phyloP scores from a whole-genome alignment of 30 jellyfish, hydroid and myxozoan species.

The Aurelia sp. region DNA sequence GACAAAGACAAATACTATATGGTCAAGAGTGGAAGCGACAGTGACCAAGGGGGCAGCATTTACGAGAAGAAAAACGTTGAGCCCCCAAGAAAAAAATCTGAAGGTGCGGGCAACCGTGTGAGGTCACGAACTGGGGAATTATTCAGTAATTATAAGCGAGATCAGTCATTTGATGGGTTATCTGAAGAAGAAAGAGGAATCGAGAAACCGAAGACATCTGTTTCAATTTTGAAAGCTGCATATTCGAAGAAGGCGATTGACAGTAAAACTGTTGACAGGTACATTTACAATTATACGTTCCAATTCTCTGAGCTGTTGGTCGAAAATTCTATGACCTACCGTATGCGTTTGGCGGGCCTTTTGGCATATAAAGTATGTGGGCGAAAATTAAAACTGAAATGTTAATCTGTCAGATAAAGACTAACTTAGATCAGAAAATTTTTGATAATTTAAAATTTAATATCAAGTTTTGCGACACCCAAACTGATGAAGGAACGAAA shows the following conservation, averaged over 20 bases:
- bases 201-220: slow-evolving; percentile 56
- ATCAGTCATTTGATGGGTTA: slow-evolving; percentile 52
- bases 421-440: no score
- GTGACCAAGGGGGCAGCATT: slow-evolving; percentile 19
- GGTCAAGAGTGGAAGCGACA: slow-evolving; percentile 25
- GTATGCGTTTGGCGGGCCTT: no score
- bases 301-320: no score
- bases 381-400: no score
- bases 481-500: no score
- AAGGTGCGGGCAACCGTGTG: slow-evolving; percentile 64
- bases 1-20: slow-evolving; percentile 16
- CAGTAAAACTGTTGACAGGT: slow-evolving; percentile 46
- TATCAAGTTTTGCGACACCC: no score
- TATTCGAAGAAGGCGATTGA: slow-evolving; percentile 20
- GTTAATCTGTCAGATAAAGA: no score
- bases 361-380: no score
- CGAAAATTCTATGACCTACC: no score
- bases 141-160: slow-evolving; percentile 60
- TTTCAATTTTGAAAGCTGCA: slow-evolving; percentile 57
- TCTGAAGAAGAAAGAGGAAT: slow-evolving; percentile 16
- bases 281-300: no score
- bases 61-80: slow-evolving; percentile 62
- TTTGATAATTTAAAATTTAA: no score
- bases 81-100: slow-evolving; percentile 69
- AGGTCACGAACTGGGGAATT: slow-evolving; percentile 67